A percentile compares a stretch with the other conserved stretches of the same genome.
Conservation (phyloP, 1,140 invertebrate genomes). For the Cotesia vestalis region DNA sequence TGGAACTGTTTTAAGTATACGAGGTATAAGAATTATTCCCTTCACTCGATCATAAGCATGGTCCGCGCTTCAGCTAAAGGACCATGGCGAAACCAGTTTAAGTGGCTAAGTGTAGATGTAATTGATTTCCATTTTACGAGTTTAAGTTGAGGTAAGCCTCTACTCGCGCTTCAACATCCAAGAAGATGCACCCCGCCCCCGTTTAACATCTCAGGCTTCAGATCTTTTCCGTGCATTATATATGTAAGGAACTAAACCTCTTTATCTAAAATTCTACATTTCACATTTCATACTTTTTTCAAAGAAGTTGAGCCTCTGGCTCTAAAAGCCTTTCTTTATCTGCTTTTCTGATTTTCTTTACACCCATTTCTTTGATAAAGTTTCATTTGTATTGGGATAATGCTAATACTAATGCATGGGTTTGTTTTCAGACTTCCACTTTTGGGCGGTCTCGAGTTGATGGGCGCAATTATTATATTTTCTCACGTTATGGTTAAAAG, state of each 20-base stretch:
- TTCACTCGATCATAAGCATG: background rate
- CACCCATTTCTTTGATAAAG: too few relatives aligned
- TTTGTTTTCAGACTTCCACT: too few relatives aligned
- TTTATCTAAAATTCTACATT: background rate
- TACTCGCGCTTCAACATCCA: too few relatives aligned
- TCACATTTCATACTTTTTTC: constrained; percentile 21
- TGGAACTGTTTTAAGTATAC: constrained; percentile 10
- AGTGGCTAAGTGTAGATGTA: constrained; percentile 67
- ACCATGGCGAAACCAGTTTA: constrained; percentile 67
- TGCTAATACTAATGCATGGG: too few relatives aligned
- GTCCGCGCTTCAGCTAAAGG: constrained; percentile 49
- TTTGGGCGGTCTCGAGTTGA: too few relatives aligned
- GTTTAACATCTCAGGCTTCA: background rate
- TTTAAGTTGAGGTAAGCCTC: constrained; percentile 51
- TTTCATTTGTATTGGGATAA: too few relatives aligned
- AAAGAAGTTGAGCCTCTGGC: too few relatives aligned
- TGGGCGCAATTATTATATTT: constrained; percentile 35
- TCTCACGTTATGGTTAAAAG: too few relatives aligned
- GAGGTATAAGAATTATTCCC: constrained; percentile 1
- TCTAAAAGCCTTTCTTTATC: too few relatives aligned
- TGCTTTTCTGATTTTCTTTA: too few relatives aligned
- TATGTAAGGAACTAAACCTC: background rate
- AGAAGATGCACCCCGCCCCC: constrained; percentile 28
- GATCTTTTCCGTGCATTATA: constrained; percentile 28
- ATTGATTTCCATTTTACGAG: constrained; percentile 68